Evolutionary conservation across 2,888 invertebrate genomes (phyloP).

Genomic region (Tubiluchus corallicola): DNA sequence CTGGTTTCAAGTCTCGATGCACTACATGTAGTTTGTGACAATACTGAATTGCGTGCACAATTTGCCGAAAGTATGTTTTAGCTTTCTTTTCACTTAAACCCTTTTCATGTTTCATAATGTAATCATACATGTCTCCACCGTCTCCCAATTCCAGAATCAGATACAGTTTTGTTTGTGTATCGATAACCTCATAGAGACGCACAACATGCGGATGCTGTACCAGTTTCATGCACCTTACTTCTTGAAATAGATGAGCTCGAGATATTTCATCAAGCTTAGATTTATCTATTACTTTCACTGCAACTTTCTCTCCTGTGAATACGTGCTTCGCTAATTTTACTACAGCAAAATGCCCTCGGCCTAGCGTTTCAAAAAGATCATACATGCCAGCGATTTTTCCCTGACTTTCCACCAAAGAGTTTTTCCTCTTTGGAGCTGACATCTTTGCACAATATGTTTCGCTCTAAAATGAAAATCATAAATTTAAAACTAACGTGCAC

Average conservation of each 20-base stretch:
- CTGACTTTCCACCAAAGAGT: too few relatives aligned
- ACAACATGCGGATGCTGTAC: conserved; percentile 99
- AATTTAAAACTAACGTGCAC: too few relatives aligned
- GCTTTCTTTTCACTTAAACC: conserved; percentile 44
- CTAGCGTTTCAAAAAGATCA: conserved; percentile 89
- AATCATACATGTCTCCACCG: conserved; percentile 95
- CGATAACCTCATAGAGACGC: conserved; percentile 93
- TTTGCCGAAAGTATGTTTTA: conserved; percentile 76
- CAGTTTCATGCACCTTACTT: conserved; percentile 84
- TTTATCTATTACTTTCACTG: conserved; percentile 91
- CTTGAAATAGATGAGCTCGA: conserved; percentile 80
- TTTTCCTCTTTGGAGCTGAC: too few relatives aligned
- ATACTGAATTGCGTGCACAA: conserved; percentile 87
- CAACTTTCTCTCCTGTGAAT: conserved; percentile 95
- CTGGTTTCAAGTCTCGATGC: conserved; percentile 89
- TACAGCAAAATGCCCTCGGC: conserved; percentile 95
- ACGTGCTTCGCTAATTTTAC: conserved; percentile 95
- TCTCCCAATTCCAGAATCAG: conserved; percentile 86
- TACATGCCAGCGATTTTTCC: conserved; percentile 89
- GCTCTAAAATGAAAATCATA: too few relatives aligned
- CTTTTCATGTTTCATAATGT: conserved; percentile 79
- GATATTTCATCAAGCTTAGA: conserved; percentile 90
- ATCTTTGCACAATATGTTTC: too few relatives aligned
- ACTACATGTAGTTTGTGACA: conserved; percentile 81
- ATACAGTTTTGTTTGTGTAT: conserved; percentile 77